Percentiles rank a stretch among this genome's conserved stretches.
phyloP scores from a whole-genome alignment of 2,797 vertebrate species.

The Etheostoma perlongum region DNA sequence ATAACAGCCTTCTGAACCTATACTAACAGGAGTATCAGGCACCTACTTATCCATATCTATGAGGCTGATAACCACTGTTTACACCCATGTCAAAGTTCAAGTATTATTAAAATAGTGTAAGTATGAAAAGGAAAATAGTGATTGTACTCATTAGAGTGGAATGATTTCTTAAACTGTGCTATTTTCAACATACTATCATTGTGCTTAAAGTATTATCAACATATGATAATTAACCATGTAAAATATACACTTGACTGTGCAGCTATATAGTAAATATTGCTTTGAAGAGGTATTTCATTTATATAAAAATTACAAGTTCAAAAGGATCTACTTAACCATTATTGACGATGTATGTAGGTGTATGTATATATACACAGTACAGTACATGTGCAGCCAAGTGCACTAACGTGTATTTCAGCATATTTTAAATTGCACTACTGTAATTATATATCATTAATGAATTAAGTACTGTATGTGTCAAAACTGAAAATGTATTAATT shows the following conservation, averaged over 20 bases:
- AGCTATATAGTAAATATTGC: neutral
- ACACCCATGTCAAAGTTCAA: too few species aligned
- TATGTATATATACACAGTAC: neutral
- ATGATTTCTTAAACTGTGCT: neutral
- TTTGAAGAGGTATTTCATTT: neutral
- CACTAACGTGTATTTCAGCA: neutral
- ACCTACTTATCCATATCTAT: too few species aligned
- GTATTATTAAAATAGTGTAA: too few species aligned
- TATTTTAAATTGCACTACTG: neutral
- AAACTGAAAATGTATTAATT: neutral
- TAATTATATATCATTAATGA: neutral
- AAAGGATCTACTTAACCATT: neutral
- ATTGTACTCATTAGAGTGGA: neutral
- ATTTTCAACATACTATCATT: neutral
- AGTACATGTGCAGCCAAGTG: neutral
- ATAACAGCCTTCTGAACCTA: too few species aligned
- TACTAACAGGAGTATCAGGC: too few species aligned
- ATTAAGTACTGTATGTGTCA: neutral
- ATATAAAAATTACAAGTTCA: neutral
- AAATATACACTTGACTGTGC: neutral
- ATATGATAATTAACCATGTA: neutral
- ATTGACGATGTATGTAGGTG: neutral
- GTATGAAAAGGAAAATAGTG: neutral
- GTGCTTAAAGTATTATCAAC: neutral
- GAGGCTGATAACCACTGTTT: too few species aligned